Base-by-base conservation (phyloP, 2,888 invertebrate genomes). In the Heliconius cydno region DNA sequence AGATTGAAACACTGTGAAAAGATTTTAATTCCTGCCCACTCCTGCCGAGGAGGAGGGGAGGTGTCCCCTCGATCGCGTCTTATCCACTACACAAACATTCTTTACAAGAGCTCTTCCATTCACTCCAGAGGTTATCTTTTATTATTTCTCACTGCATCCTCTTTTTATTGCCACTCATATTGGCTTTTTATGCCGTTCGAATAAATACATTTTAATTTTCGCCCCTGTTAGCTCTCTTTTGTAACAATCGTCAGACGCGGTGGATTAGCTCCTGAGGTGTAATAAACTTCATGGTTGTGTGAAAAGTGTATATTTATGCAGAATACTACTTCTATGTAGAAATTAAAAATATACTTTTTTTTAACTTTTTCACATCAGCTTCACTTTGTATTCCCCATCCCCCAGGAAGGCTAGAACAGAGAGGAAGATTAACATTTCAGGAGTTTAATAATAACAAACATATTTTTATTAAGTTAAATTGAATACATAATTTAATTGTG, bases 201-300 rank as follows among this genome's bases (percentile, higher is more conserved):
- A 95, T 95, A 95, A 94, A 95, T 95, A 94, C 95, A 95, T 95
- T 95, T 93, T 94, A 94, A 95, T 95, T 94, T 92, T 90, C 89
- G 91, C 92, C 87, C 87, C 89, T 89, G 87, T 88, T 88, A 87
- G 88, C 92, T 88, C 86, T 89, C 90, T 90, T 90, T 92, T 92
- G 90, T 90, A 88, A 90, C 87, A 87, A 88, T 90, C 91, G 92
- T 93, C 91, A 91, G 84, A 86, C 82, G 80, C 87, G 38, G 34
- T 85, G 90, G 94, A 94, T 94, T 93, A 94, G 90, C 89, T 87
- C 90, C 90, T 88, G 90, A 91, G 88, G 90, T 92, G 90, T 90
- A 89, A 86, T 90, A 90, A 90, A 90, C 87, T 86, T 28, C 84
- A 84, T 85, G 30, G 66, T 77, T 84, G 82, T 71, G 83, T 82